Percentiles rank a stretch among this genome's conserved stretches.
These are phyloP conservation scores for Numenius arquata DNA, from an alignment of 2,113 vertebrate genomes.

Conservation along the genomic window DNA sequence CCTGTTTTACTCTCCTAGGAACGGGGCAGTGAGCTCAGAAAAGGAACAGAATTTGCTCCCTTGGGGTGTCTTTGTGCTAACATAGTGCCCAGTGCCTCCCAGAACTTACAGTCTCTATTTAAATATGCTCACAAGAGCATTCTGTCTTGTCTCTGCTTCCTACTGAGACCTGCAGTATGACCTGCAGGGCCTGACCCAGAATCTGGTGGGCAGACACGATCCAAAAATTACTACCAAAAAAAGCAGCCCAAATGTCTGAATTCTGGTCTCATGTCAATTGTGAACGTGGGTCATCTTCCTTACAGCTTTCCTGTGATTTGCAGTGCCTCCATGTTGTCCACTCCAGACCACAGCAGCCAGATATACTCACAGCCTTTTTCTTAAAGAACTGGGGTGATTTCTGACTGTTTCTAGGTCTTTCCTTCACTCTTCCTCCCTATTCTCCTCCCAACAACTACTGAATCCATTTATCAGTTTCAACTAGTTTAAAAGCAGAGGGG, in stretches of 20 bases:
- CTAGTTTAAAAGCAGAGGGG: not conserved
- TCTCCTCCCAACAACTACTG: not conserved
- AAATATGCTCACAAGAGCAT: not conserved
- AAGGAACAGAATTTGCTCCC: not conserved
- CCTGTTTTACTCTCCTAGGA: not conserved
- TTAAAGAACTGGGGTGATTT: not conserved
- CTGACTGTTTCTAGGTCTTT: not conserved
- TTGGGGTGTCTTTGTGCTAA: not conserved
- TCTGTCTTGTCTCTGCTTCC: not conserved
- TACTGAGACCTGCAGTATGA: not conserved
- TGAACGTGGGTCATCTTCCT: not conserved
- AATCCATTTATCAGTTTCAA: not conserved
- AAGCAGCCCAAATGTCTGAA: not conserved
- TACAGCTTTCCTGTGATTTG: not conserved
- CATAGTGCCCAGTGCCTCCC: not conserved
- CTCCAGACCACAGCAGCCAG: not conserved
- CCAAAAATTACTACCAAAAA: not conserved
- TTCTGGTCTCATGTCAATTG: fast-evolving
- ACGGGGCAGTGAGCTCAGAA: not conserved
- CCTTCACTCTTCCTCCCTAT: not conserved
- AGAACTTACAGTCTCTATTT: not conserved
- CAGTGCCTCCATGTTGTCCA: not conserved
- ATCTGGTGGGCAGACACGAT: not conserved
- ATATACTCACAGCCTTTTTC: not conserved
- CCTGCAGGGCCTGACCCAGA: not conserved